Base-by-base conservation (phyloP, 2,113 vertebrate genomes). In the Carassius carassius region DNA sequence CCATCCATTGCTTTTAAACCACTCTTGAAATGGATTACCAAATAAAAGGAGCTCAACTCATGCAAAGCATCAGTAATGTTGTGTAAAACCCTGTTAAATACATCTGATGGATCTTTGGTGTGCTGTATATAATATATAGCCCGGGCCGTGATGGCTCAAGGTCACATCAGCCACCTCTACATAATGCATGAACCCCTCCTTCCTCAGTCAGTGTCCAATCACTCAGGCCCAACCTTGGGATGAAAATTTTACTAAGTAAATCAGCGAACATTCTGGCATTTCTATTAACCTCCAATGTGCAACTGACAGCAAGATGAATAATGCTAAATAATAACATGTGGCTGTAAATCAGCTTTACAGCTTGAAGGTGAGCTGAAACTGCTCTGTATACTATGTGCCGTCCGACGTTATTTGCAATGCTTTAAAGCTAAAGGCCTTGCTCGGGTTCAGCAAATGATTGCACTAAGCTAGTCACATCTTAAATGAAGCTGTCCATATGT, bases 211-310 rank as follows among this genome's bases (percentile, higher is more conserved):
- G 94, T 95, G 96, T 96, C 96, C 96, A 97, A 97, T 98, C 97
- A 97, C 95, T 95, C 95, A 94, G 95, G 91, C 94, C 96, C 94
- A 97, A 96, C 96, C 97, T 98, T 98, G 97, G 96, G 96, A 97
- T 95, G 96, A 98, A 97, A 95, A 97, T 97, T 98, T 98, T 96
- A 96, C 97, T 96, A 97, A 98, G 97, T 98, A 98, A 99, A 99
- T 99, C 97, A 98, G 96, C 94, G 95, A 96, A 95, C 96, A 95
- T 94, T 95, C 95, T 97, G 96, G 97, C 97, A 97, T 96, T 98
- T 98, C 97, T 99, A 97, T 98, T 97, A 97, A 96, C 96, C 95
- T 96, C 95, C 95, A 95, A 95, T 96, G 95, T 95, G 95, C 94
- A 92, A 93, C 93, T 96, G 96, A 97, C 97, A 97, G 95, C 94